A percentile compares a stretch with the other conserved stretches of the same genome.
These are phyloP conservation scores for Embidobia sp. DNA, from an alignment of 2,888 invertebrate genomes.

Conservation along the genomic window DNA sequence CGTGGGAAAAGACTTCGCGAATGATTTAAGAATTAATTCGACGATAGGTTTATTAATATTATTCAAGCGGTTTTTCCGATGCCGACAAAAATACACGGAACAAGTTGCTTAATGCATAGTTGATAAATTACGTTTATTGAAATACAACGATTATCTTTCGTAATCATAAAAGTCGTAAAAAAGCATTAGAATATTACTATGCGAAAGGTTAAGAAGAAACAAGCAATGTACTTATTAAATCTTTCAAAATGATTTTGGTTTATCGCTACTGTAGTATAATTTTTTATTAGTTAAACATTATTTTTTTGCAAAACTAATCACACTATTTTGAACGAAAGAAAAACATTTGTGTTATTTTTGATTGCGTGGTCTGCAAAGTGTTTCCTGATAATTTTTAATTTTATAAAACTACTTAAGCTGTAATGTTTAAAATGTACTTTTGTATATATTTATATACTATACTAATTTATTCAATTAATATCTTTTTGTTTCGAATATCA, in stretches of 20 bases:
- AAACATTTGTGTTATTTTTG: no score
- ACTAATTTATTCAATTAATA: no score
- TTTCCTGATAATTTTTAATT: no score
- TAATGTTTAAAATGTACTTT: no score
- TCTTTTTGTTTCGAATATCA: no score
- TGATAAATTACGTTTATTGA: constrained; percentile 22
- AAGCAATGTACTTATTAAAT: constrained; percentile 2
- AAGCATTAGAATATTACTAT: constrained; percentile 14
- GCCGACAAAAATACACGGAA: background rate
- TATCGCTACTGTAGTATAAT: background rate
- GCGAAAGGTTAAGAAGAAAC: constrained; percentile 28
- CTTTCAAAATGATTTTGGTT: no score
- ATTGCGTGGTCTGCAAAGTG: no score
- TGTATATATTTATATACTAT: no score
- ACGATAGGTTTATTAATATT: constrained; percentile 13
- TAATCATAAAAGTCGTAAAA: constrained; percentile 28
- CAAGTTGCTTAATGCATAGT: constrained; percentile 24
- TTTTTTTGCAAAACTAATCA: no score
- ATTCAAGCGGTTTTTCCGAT: constrained; percentile 7
- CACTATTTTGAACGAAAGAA: no score
- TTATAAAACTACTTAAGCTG: no score
- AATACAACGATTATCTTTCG: constrained; percentile 31
- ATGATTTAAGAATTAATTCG: constrained; percentile 7
- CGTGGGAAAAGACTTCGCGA: background rate
- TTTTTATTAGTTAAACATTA: no score